Evolutionary conservation across 1,140 invertebrate species (phyloP).

Genomic region (Hydropsyche tenuis): DNA sequence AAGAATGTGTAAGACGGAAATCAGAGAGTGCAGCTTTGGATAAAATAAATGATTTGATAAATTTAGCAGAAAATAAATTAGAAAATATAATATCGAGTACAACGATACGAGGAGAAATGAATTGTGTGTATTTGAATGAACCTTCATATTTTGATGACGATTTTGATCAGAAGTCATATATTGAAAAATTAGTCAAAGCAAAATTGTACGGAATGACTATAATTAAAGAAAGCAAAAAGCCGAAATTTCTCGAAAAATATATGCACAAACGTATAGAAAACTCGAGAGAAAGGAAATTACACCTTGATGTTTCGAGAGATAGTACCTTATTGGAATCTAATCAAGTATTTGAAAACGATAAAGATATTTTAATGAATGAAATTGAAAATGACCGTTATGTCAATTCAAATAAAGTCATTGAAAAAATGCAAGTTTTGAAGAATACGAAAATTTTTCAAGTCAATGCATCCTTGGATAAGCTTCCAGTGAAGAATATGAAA

Average conservation of each 20-base stretch:
- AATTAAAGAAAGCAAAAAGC: conserved; percentile 20
- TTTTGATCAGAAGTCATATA: conserved; percentile 60
- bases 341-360: too few species aligned
- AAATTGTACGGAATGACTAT: conserved; percentile 57
- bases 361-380: too few species aligned
- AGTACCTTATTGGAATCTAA: too few species aligned
- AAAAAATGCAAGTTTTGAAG: conserved; percentile 29
- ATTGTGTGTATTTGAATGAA: conserved; percentile 53
- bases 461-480: conserved; percentile 51
- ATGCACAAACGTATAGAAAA: conserved; percentile 32
- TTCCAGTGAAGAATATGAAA: conserved; percentile 50
- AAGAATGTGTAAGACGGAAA: neutral
- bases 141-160: conserved; percentile 59
- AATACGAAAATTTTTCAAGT: conserved; percentile 45
- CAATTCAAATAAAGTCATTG: too few species aligned
- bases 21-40: conserved; percentile 26
- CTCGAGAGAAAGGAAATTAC: conserved; percentile 48
- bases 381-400: too few species aligned
- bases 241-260: conserved; percentile 24
- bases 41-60: conserved; percentile 59
- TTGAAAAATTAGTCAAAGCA: conserved; percentile 60
- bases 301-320: neutral
- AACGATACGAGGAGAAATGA: conserved; percentile 53
- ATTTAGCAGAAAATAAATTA: conserved; percentile 59
- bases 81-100: conserved; percentile 57